phyloP scores from a whole-genome alignment of 2,888 invertebrate genomes.

The Erannis defoliaria region DNA sequence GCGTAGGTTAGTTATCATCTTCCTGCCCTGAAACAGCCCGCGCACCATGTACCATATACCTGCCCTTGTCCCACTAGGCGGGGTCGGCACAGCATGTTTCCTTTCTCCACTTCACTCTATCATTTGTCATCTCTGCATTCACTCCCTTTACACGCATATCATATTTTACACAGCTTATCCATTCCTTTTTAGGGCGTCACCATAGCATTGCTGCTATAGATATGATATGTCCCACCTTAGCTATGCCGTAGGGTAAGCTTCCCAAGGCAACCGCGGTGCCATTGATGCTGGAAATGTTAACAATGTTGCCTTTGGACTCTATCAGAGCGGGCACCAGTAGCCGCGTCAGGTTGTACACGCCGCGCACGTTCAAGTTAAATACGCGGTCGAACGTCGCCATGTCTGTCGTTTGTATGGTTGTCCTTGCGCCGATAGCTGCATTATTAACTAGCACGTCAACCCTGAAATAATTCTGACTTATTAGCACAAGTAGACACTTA shows the following conservation, averaged over 20 bases:
- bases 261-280: conserved; percentile 91
- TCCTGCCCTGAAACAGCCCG: too few species aligned
- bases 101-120: too few species aligned
- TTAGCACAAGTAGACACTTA: too few species aligned
- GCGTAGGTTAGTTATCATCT: too few species aligned
- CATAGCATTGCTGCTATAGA: too few species aligned
- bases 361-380: conserved; percentile 89
- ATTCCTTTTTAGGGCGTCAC: too few species aligned
- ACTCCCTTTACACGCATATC: too few species aligned
- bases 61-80: too few species aligned
- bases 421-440: conserved; percentile 77
- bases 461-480: conserved; percentile 75
- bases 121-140: too few species aligned
- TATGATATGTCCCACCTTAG: conserved; percentile 88
- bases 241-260: conserved; percentile 94
- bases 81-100: too few species aligned
- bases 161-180: too few species aligned
- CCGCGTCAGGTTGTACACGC: conserved; percentile 87
- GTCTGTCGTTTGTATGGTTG: conserved; percentile 40
- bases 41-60: too few species aligned
- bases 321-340: conserved; percentile 89
- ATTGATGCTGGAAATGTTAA: conserved; percentile 91
- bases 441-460: conserved; percentile 88
- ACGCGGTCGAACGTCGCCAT: conserved; percentile 63
- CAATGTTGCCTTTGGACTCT: conserved; percentile 88